Evolutionary conservation across 1,140 invertebrate species (phyloP).

Genomic region (Phymastichus coffea): DNA sequence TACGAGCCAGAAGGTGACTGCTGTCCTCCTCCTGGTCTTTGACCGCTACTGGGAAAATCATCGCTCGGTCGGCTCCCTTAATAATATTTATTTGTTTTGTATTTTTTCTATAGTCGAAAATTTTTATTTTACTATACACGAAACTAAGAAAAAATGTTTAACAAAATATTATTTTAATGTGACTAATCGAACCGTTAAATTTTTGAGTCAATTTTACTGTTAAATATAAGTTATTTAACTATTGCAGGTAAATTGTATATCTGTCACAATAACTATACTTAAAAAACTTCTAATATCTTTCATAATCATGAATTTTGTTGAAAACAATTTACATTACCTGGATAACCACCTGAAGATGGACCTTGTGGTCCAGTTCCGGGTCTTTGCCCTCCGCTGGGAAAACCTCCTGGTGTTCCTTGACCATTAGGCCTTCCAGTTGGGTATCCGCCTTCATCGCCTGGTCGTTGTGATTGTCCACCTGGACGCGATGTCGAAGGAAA

Average conservation of each 20-base stretch:
- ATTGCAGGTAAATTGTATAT: not conserved
- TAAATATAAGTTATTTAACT: not conserved
- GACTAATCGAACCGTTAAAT: too few species aligned
- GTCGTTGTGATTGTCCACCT: constrained; percentile 31
- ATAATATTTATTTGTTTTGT: constrained; percentile 25
- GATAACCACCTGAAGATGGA: constrained; percentile 24
- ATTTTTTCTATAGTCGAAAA: not conserved
- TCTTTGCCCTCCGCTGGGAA: constrained; percentile 35
- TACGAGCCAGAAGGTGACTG: constrained; percentile 29
- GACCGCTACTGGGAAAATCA: constrained; percentile 29
- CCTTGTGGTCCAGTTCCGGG: constrained; percentile 28
- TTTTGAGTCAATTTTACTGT: too few species aligned
- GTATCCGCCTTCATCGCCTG: constrained; percentile 25
- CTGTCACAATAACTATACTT: too few species aligned
- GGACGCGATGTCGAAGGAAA: not conserved
- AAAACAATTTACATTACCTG: constrained; percentile 21
- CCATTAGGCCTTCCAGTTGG: constrained; percentile 19
- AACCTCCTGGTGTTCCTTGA: constrained; percentile 23
- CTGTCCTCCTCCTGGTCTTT: constrained; percentile 24
- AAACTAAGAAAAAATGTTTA: too few species aligned
- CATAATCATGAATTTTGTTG: not conserved
- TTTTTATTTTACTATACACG: not conserved
- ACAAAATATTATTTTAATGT: too few species aligned
- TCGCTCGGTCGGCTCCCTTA: constrained; percentile 29
- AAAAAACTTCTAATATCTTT: not conserved